Conservation (phyloP, 1,140 invertebrate species). For the Alviniconcha marisindica region DNA sequence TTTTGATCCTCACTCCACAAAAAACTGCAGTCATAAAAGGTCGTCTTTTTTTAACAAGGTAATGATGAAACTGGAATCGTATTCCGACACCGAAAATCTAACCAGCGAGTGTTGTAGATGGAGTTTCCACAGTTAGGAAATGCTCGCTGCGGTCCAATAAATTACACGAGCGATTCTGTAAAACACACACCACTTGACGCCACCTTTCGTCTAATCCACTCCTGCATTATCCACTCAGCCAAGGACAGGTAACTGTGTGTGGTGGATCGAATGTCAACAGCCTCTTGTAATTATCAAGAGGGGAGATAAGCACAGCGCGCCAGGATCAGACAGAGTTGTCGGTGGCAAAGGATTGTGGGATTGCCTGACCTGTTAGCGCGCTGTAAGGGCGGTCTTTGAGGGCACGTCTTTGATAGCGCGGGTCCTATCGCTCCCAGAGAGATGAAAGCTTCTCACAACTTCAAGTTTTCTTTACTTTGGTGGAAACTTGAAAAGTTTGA, state of each 20-base stretch:
- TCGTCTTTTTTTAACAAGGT: too few relatives aligned
- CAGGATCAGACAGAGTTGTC: constrained; percentile 1
- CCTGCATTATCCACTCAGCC: too few relatives aligned
- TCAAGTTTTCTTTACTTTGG: background rate
- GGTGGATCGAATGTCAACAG: constrained; percentile 9
- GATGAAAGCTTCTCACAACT: constrained; percentile 16
- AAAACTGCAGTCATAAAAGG: too few relatives aligned
- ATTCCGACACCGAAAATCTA: too few relatives aligned
- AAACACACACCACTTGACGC: too few relatives aligned
- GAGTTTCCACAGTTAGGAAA: too few relatives aligned
- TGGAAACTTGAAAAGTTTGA: background rate
- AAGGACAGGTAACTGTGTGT: background rate
- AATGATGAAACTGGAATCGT: too few relatives aligned
- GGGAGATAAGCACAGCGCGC: background rate
- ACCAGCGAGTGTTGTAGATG: too few relatives aligned
- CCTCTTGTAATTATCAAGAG: constrained; percentile 22
- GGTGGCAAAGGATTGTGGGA: constrained; percentile 11
- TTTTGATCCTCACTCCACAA: too few relatives aligned
- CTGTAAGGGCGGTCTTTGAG: constrained; percentile 6
- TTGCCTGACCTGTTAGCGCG: background rate
- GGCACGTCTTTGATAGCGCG: constrained; percentile 10
- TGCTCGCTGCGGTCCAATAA: too few relatives aligned
- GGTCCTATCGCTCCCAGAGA: constrained; percentile 6
- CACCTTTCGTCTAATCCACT: background rate
- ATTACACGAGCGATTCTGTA: too few relatives aligned